Evolutionary conservation across 2,797 vertebrate genomes (phyloP), one percentile per base, ranked within the genome.

Genomic region (Arctocebus calabarensis): DNA sequence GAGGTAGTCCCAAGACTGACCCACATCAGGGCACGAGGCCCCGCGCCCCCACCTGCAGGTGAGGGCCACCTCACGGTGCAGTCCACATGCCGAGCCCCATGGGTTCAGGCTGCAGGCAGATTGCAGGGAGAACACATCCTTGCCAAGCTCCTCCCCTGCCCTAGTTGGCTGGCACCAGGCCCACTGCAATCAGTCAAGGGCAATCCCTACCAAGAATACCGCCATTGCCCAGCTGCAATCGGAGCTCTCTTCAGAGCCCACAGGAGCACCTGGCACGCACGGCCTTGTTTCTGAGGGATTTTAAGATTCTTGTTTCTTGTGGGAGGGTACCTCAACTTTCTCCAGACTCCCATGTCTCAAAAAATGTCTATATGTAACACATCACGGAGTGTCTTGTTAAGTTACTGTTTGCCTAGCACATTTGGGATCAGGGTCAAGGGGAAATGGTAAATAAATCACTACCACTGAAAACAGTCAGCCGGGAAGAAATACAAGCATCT

Each of bases 31-130:
- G 52, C 10, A 27, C 5, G 2, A 66, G 32, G 73, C 59, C 19
- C 48, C 16, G n/a, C 37, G 2, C 6, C 1, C 29, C 37, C 5
- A 14, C 66, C 43, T 62, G 22, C 27, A 32, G 55, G 23, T 12
- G 4, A 40, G 27, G 40, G 10, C 43, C 20, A 0, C 52, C 34
- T 12, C 0, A 3, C 10, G 17, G 22, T 32, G 34, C 32, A 2
- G 19, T 13, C 12, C 52, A 2, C 2, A 3, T 68, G 9, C 32
- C 29, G 73, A 64, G 25, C 10, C 73, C 16, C 82, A 17, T 2
- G 7, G 20, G 12, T 23, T 22, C 70, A 40, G 66, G 48, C 48
- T 75, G 29, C 71, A 73, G 40, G n/a, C 13, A 12, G 48, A 6
- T 19, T 11, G 23, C 43, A 19, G n/a, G 48, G 34, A 25, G 62